A percentile compares a stretch with the other conserved stretches of the same genome.
These are phyloP conservation scores for Thamnaconus septentrionalis DNA, from an alignment of 2,113 vertebrate genomes.

Conservation along the genomic window DNA sequence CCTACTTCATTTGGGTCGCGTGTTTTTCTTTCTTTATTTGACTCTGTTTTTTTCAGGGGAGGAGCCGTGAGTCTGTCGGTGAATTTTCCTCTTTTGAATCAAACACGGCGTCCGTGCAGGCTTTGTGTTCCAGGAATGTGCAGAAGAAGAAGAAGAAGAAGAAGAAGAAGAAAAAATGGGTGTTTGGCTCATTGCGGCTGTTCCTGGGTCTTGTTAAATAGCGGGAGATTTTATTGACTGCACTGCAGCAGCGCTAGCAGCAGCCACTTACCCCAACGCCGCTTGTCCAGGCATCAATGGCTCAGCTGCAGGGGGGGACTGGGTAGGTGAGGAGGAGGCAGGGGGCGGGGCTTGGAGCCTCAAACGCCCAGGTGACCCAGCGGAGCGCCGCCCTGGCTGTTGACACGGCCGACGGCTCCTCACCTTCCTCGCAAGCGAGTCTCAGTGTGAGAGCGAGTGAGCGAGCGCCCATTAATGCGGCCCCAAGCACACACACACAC, in stretches of 20 bases:
- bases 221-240: constrained; percentile 65
- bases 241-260: constrained; percentile 48
- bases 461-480: constrained; percentile 5
- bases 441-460: constrained; percentile 1
- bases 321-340: background rate
- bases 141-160: constrained; percentile 33
- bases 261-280: constrained; percentile 47
- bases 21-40: background rate
- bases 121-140: no score
- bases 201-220: constrained; percentile 61
- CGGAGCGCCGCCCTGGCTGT: constrained; percentile 34
- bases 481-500: no score
- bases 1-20: background rate
- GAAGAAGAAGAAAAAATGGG: constrained; percentile 45
- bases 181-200: constrained; percentile 49
- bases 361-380: constrained; percentile 56
- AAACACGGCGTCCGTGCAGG: no score
- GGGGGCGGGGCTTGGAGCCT: no score
- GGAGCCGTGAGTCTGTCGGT: no score
- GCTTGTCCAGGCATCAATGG: constrained; percentile 50
- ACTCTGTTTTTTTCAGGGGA: no score
- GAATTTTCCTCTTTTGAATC: no score
- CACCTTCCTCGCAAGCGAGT: no score
- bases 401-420: constrained; percentile 26
- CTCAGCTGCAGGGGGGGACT: constrained; percentile 44